Percentiles rank a stretch among this genome's conserved stretches.
These are phyloP conservation scores for Sebastes cheni DNA, from an alignment of 2,797 vertebrate genomes.

Conservation along the genomic window DNA sequence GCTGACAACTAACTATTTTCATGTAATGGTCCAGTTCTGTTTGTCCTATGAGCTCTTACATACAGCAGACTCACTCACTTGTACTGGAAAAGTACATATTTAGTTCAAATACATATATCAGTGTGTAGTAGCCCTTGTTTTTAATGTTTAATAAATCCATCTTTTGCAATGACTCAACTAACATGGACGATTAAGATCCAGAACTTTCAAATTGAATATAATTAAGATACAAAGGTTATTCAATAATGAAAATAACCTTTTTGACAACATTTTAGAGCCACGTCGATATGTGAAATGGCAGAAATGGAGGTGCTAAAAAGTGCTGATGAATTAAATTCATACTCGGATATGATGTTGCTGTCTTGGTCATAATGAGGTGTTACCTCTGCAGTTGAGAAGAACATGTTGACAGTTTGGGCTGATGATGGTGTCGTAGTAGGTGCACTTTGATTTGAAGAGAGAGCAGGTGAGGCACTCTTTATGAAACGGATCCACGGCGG, in stretches of 20 bases:
- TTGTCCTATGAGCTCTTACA: not conserved
- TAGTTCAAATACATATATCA: not conserved
- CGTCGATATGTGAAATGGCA: not conserved
- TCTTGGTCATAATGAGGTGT: not conserved
- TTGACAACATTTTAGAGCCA: not conserved
- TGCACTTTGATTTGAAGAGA: constrained; percentile 69
- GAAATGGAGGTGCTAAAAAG: not conserved
- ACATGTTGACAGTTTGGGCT: constrained; percentile 61
- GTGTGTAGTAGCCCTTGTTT: not conserved
- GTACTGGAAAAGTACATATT: not conserved
- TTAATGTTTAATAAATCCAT: not conserved
- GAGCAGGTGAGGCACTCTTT: constrained; percentile 77
- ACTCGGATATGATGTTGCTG: not conserved
- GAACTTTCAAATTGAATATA: not conserved
- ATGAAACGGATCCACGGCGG: constrained; percentile 49
- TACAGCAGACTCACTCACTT: not conserved
- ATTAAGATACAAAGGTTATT: not conserved
- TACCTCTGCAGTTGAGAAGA: constrained; percentile 80
- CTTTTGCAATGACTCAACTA: not conserved
- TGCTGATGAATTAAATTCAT: not conserved
- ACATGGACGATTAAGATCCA: not conserved
- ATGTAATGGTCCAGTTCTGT: not conserved
- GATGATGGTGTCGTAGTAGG: constrained; percentile 66
- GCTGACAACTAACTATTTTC: not conserved
- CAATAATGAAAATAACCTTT: not conserved